These are phyloP conservation scores for Eupithecia centaureata DNA, from an alignment of 2,888 invertebrate species.

Conservation along the genomic window DNA sequence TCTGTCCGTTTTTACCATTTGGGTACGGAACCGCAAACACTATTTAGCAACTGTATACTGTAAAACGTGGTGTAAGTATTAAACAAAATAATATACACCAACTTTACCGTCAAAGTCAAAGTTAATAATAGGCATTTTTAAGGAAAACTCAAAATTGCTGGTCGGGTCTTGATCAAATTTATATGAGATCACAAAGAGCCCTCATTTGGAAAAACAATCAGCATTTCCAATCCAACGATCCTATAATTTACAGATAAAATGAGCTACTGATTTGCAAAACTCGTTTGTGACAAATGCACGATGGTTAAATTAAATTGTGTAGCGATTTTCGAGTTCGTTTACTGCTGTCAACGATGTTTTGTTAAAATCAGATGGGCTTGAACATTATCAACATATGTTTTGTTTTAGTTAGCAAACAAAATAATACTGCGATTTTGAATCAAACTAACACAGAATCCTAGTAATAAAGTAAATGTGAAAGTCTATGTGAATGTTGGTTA, in stretches of 20 bases:
- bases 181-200: no score
- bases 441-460: neutral
- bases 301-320: slow-evolving; percentile 55
- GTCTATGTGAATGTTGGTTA: no score
- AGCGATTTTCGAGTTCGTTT: slow-evolving; percentile 48
- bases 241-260: slow-evolving; percentile 49
- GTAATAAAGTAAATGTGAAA: no score
- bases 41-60: no score
- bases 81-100: no score
- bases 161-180: no score
- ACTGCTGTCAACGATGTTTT: slow-evolving; percentile 44
- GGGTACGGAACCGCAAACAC: no score
- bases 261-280: slow-evolving; percentile 36
- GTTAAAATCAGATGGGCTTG: slow-evolving; percentile 27
- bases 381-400: slow-evolving; percentile 11
- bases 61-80: no score
- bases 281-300: slow-evolving; percentile 48
- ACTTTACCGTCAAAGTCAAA: no score
- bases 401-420: neutral
- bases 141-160: no score
- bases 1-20: no score
- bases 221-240: slow-evolving; percentile 30
- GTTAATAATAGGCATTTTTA: no score
- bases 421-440: neutral
- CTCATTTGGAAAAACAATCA: slow-evolving; percentile 36